Conservation (phyloP, 2,888 invertebrate genomes). For the Mimumesa dahlbomi region DNA sequence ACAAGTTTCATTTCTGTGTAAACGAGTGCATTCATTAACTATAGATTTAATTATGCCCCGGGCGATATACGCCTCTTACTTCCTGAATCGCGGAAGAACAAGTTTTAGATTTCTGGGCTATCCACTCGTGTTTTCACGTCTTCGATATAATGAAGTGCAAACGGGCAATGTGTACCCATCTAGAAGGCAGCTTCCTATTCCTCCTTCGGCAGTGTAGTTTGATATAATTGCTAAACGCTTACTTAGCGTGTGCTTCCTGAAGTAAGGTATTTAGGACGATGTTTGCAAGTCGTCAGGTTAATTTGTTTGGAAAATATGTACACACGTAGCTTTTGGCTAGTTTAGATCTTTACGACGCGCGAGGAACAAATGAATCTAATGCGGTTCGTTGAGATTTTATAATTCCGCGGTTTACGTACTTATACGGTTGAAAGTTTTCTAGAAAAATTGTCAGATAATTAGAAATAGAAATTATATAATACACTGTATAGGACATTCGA, state of each 20-base stretch:
- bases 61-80: slow-evolving; percentile 6
- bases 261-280: slow-evolving; percentile 26
- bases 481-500: too few species aligned
- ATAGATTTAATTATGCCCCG: slow-evolving; percentile 17
- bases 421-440: too few species aligned
- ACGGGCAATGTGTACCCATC: slow-evolving; percentile 28
- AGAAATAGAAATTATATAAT: too few species aligned
- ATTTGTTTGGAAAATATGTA: slow-evolving; percentile 40
- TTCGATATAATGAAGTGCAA: slow-evolving; percentile 49
- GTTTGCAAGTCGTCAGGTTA: slow-evolving; percentile 42
- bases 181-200: slow-evolving; percentile 30
- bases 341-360: not conserved
- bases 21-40: slow-evolving; percentile 41
- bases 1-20: slow-evolving; percentile 24
- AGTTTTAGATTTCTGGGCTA: slow-evolving; percentile 28
- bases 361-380: not conserved
- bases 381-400: too few species aligned
- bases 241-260: slow-evolving; percentile 35
- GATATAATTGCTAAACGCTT: slow-evolving; percentile 50
- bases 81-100: not conserved
- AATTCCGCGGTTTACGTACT: too few species aligned
- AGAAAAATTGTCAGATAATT: too few species aligned
- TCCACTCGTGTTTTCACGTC: slow-evolving; percentile 16
- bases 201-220: slow-evolving; percentile 18
- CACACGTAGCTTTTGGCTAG: slow-evolving; percentile 5